Base-by-base conservation (phyloP, 2,797 vertebrate species). In the Notolepis coatsorum region DNA sequence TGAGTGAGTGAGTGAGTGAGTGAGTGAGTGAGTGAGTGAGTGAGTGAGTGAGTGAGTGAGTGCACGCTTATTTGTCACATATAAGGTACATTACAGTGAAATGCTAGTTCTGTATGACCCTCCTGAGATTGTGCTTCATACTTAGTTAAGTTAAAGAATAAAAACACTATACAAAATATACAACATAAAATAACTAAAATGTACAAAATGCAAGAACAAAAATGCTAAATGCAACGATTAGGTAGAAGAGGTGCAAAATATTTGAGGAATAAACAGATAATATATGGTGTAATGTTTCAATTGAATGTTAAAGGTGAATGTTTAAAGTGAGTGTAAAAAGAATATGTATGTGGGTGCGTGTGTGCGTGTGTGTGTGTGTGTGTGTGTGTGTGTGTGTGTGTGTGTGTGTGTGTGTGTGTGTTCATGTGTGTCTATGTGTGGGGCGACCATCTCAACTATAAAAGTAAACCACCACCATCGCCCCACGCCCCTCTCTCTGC, bases 391-490 rank as follows among this genome's bases (percentile, higher is more conserved):
- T 30, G 24, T 51, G 25, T 3, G 23, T 39, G 24, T 21, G 52
- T 17, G 33, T 43, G 54, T 28, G 23, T 25, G 49, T 15, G 57
- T 18, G 25, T 28, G n/a, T 18, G 47, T 31, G 27, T 6, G 46
- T 4, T 8, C 9, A 7, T 33, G 47, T 15, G 20, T 42, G n/a
- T 31, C 25, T 42, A 24, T 9, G 27, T 35, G 48, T 33, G 17
- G 12, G 15, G 27, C 4, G 1, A 33, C 15, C 17, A 25, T 5
- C 5, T 33, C 5, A 23, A 18, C 18, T 31, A 10, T 8, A 51
- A 20, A 5, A 24, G 58, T 63, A 73, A 73, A 56, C 61, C 47
- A 39, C 27, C 45, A 39, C 76, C 75, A 48, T 80, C 73, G 55
- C 48, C 1, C 13, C 52, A 64, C 71, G 54, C 68, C 68, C 33